Base-by-base conservation (phyloP, 2,113 vertebrate species). In the Solea senegalensis region DNA sequence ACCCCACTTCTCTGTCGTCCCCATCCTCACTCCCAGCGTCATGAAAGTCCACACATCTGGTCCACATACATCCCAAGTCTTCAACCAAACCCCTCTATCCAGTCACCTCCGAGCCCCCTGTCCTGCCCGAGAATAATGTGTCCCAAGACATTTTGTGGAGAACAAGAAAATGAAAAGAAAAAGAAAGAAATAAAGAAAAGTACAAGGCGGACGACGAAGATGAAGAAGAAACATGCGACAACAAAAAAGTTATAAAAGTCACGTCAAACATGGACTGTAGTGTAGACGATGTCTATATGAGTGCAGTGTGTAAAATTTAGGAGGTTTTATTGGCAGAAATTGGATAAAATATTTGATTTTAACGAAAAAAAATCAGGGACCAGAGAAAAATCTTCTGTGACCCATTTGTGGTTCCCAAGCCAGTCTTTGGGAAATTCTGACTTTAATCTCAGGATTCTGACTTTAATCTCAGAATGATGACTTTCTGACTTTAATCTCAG, bases 41-140 rank as follows among this genome's bases (percentile, higher is more conserved):
- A 68, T 89, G 71, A 86, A 80, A 91, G 82, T 69, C 76, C 89
- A 86, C 83, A 95, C 96, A 97, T 97, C 96, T 97, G 96, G 95
- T 95, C 87, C 58, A 82, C 93, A 91, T 94, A 96, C 94, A 95
- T 89, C 90, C 55, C 21, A 89, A 76, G 72, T 90, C 79, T 72
- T 88, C 85, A 84, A 52, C 73, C 80, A 80, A 21, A 21, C 21
- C 21, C 21, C 69, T 2, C 34, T 2, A 34, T 34, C 5, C 78
- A 75, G 80, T 88, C 84, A 89, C 88, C 85, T 87, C 77, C 67
- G 9, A 80, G 77, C 75, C 81, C 21, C 64, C 70, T 80, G 72
- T 86, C 76, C 86, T 85, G 74, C 84, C 71, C 72, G 69, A 80
- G 81, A 87, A 83, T 71, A 76, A 69, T 43, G 70, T 79, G 84